These are phyloP conservation scores for Melanocharis versteri DNA, from an alignment of 2,113 vertebrate species.

Conservation along the genomic window DNA sequence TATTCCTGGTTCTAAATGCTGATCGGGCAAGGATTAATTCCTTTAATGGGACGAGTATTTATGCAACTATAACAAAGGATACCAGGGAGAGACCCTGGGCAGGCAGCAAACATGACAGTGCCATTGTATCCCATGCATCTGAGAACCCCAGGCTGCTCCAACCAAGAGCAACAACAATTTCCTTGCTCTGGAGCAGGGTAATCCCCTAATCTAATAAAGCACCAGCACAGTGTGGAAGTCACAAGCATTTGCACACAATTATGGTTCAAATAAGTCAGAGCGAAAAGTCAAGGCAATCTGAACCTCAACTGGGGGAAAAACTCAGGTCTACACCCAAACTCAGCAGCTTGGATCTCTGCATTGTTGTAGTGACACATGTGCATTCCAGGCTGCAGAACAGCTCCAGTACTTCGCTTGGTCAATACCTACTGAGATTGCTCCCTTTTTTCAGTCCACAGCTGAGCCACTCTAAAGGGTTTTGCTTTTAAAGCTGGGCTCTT, in stretches of 20 bases:
- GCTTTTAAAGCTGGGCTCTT: not conserved
- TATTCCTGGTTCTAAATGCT: not conserved
- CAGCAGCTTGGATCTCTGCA: not conserved
- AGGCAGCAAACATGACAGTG: not conserved
- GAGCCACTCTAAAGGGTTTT: not conserved
- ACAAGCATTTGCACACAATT: not conserved
- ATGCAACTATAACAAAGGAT: not conserved
- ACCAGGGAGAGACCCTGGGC: not conserved
- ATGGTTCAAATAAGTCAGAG: not conserved
- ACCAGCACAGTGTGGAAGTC: not conserved
- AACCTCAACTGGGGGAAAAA: not conserved
- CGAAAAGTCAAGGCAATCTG: not conserved
- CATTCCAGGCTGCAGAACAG: not conserved
- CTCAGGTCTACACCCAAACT: not conserved
- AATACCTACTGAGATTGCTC: not conserved
- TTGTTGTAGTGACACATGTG: not conserved
- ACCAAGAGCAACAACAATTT: not conserved
- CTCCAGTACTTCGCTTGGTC: not conserved
- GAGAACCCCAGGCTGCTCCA: not conserved
- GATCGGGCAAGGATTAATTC: not conserved
- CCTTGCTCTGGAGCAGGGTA: not conserved
- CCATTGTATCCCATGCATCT: not conserved
- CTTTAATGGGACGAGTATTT: conserved; percentile 18
- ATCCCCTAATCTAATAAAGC: not conserved
- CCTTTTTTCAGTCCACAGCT: not conserved